Evolutionary conservation across 1,140 invertebrate species (phyloP).

Genomic region (Drusus annulatus): DNA sequence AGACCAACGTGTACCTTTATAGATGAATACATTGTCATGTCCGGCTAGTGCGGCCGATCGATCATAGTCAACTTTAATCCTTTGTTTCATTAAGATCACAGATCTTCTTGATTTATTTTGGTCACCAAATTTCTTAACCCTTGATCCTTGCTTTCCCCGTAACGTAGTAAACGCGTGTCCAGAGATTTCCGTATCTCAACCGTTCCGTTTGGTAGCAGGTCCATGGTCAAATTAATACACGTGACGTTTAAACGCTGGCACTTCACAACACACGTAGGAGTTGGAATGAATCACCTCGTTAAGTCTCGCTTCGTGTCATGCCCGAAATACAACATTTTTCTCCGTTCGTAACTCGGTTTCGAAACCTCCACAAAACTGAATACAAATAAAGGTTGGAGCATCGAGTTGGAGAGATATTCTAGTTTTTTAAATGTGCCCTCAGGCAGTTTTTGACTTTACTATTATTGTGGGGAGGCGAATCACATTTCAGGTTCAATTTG

Average conservation of each 20-base stretch:
- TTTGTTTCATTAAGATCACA: no score
- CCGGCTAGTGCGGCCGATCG: background rate
- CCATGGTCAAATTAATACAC: constrained; percentile 21
- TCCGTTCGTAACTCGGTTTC: background rate
- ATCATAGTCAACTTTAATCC: constrained; percentile 1
- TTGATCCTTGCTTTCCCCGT: no score
- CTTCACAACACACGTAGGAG: constrained; percentile 39
- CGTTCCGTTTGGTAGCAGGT: constrained; percentile 4
- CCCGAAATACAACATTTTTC: background rate
- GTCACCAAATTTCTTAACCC: no score
- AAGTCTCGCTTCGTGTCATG: constrained; percentile 4
- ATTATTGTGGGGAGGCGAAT: constrained; percentile 17
- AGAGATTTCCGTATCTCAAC: background rate
- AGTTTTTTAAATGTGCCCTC: background rate
- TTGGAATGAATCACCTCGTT: constrained; percentile 28
- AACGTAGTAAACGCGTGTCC: no score
- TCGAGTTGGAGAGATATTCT: background rate
- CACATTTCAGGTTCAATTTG: constrained; percentile 38
- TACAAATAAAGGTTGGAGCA: background rate
- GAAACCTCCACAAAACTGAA: background rate
- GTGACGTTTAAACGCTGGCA: constrained; percentile 37
- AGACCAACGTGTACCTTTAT: background rate
- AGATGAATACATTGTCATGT: background rate
- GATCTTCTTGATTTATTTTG: no score
- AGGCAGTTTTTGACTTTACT: background rate